Evolutionary conservation across 2,888 invertebrate species (phyloP).

Genomic region (Venusia cambrica): DNA sequence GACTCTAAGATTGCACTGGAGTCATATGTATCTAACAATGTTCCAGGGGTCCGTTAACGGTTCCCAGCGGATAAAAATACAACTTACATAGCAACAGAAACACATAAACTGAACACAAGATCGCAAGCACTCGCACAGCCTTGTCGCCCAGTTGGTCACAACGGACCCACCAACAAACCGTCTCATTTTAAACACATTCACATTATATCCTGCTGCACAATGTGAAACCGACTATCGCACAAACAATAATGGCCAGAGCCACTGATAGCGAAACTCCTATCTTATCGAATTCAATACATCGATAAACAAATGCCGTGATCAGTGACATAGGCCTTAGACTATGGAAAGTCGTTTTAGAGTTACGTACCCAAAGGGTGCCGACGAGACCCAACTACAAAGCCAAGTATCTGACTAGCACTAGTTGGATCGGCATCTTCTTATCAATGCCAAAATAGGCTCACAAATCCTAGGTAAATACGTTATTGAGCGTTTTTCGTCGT

Average conservation of each 20-base stretch:
- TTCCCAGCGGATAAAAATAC: no score
- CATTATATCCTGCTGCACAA: conserved; percentile 35
- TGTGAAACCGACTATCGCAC: conserved; percentile 40
- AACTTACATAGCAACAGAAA: conserved; percentile 57
- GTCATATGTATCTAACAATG: no score
- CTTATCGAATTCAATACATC: conserved; percentile 67
- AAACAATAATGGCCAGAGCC: conserved; percentile 44
- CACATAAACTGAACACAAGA: conserved; percentile 40
- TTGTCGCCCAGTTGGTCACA: conserved; percentile 40
- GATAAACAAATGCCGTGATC: conserved; percentile 47
- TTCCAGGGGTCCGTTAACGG: no score
- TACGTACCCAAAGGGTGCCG: conserved; percentile 28
- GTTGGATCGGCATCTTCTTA: no score
- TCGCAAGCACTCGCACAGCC: conserved; percentile 42
- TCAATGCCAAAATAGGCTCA: no score
- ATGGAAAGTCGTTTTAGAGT: no score
- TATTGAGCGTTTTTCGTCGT: no score
- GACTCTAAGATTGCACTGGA: no score
- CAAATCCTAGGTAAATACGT: no score
- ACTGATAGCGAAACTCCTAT: conserved; percentile 54
- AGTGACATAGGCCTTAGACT: conserved; percentile 41
- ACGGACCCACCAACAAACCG: conserved; percentile 34
- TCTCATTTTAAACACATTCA: conserved; percentile 47
- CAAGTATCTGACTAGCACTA: no score
- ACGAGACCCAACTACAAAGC: no score